Conservation (phyloP, 2,113 vertebrate genomes). For the Chascanopsetta lugubris region DNA sequence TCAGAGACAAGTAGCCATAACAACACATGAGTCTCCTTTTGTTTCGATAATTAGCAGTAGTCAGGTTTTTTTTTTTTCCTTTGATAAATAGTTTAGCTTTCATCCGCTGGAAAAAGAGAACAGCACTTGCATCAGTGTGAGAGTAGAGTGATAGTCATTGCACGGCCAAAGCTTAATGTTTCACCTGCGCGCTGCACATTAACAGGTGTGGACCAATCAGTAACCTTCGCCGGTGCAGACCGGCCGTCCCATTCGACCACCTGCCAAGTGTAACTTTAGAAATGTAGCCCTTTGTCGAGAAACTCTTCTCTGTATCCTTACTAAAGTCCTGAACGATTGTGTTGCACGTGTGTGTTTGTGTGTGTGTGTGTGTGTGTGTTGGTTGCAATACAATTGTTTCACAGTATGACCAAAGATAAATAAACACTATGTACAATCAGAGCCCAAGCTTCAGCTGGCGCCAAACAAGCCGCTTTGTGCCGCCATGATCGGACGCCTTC, state of each 20-base stretch:
- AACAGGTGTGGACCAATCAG: constrained; percentile 43
- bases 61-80: constrained; percentile 2
- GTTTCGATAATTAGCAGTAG: constrained; percentile 46
- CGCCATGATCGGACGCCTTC: constrained; percentile 44
- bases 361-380: constrained; percentile 50
- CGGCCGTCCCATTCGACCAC: constrained; percentile 31
- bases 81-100: constrained; percentile 46
- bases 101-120: constrained; percentile 49
- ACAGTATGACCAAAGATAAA: constrained; percentile 68
- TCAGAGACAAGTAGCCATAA: constrained; percentile 46
- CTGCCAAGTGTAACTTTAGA: constrained; percentile 70
- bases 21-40: constrained; percentile 30
- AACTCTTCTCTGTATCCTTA: constrained; percentile 38
- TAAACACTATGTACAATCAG: constrained; percentile 67
- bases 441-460: constrained; percentile 36
- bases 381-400: constrained; percentile 54
- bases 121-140: constrained; percentile 49
- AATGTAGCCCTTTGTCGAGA: constrained; percentile 72
- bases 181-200: constrained; percentile 56
- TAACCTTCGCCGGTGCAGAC: constrained; percentile 46
- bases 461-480: constrained; percentile 45
- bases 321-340: constrained; percentile 47
- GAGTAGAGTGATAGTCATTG: constrained; percentile 58
- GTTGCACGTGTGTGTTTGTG: constrained; percentile 41
- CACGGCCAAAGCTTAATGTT: constrained; percentile 61